These are phyloP conservation scores for Andinoacara biseriatus DNA, from an alignment of 2,113 vertebrate species.

Conservation along the genomic window DNA sequence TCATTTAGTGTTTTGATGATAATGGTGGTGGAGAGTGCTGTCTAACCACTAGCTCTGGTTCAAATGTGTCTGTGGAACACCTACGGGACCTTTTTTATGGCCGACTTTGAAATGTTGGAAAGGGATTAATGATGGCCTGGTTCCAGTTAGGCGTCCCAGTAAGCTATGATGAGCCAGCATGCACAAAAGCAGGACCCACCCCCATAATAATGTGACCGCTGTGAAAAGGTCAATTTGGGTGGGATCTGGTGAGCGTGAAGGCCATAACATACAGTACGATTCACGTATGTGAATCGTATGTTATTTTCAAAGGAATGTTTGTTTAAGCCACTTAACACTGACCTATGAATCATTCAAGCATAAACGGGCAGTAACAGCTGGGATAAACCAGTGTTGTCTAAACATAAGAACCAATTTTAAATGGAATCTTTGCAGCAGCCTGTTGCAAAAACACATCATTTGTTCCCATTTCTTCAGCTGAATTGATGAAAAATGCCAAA, in stretches of 20 bases:
- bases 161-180: neutral
- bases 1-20: neutral
- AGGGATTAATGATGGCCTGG: neutral
- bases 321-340: neutral
- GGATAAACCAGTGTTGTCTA: neutral
- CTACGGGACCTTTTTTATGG: neutral
- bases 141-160: neutral
- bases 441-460: neutral
- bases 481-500: neutral
- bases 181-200: neutral
- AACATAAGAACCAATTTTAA: neutral
- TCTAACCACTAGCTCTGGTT: rapidly evolving
- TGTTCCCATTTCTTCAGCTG: neutral
- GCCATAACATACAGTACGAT: neutral
- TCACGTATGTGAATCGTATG: no score
- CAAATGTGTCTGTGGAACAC: neutral
- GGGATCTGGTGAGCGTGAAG: neutral
- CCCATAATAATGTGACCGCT: no score
- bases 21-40: neutral
- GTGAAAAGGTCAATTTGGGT: neutral
- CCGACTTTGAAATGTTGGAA: neutral
- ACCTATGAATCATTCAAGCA: neutral
- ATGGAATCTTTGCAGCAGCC: neutral
- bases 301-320: neutral
- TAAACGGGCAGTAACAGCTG: neutral